Evolutionary conservation across 2,113 vertebrate species (phyloP).

Genomic region (Dascyllus trimaculatus): DNA sequence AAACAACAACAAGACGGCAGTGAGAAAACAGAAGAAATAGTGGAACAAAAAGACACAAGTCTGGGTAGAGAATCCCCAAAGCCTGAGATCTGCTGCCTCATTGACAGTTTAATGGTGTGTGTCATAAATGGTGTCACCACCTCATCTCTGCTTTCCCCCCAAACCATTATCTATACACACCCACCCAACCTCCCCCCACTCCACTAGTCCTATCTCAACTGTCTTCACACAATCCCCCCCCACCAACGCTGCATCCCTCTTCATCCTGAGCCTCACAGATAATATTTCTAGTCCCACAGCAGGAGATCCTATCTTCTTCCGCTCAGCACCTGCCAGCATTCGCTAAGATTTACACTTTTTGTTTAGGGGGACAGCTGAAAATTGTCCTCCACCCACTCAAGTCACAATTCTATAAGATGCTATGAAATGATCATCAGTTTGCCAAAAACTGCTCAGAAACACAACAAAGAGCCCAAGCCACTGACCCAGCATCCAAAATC

Average conservation of each 20-base stretch:
- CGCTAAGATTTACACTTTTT: constrained; percentile 43
- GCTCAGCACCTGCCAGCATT: constrained; percentile 41
- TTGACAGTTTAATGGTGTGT: constrained; percentile 74
- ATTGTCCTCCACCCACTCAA: background rate
- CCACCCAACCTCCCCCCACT: background rate
- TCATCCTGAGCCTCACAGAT: constrained; percentile 53
- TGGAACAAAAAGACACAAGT: constrained; percentile 37
- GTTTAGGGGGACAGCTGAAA: background rate
- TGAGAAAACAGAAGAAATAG: constrained; percentile 20
- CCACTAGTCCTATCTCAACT: constrained; percentile 28
- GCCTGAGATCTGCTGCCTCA: constrained; percentile 64
- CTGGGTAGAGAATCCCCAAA: constrained; percentile 63
- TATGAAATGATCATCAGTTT: background rate
- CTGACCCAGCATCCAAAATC: too few species aligned
- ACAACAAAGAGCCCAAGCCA: too few species aligned
- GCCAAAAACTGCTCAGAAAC: too few species aligned
- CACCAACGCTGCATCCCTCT: constrained; percentile 28
- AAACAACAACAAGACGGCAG: background rate
- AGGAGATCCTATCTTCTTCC: constrained; percentile 51
- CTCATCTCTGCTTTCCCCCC: constrained; percentile 28
- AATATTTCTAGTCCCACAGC: constrained; percentile 41
- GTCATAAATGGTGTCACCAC: constrained; percentile 67
- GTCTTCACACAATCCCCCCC: constrained; percentile 33
- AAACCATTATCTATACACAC: constrained; percentile 43
- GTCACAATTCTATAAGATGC: background rate